phyloP scores from a whole-genome alignment of 2,797 vertebrate genomes.

The Jordanella pulchra region DNA sequence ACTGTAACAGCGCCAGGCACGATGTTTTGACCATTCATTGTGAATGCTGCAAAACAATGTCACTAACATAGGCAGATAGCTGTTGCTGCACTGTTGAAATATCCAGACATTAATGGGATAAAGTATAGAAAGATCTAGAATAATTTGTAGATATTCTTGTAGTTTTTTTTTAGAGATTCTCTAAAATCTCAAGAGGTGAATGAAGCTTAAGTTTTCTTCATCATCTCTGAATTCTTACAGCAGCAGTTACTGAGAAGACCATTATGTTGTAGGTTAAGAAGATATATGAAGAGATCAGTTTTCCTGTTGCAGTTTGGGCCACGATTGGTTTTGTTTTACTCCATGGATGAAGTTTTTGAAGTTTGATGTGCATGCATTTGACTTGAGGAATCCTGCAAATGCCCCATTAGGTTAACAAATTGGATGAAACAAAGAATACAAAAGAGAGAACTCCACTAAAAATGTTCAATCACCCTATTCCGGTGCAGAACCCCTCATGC shows the following conservation, averaged over 20 bases:
- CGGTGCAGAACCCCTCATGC: constrained; percentile 21
- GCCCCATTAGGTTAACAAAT: constrained; percentile 47
- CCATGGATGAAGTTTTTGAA: constrained; percentile 18
- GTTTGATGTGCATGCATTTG: constrained; percentile 21
- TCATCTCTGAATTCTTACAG: no score
- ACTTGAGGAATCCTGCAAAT: constrained; percentile 30
- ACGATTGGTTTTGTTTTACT: constrained; percentile 8
- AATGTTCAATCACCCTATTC: constrained; percentile 20
- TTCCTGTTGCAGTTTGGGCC: constrained; percentile 1
- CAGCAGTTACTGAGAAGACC: background rate
- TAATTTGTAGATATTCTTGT: no score
- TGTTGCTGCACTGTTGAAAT: background rate
- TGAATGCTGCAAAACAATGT: constrained; percentile 25
- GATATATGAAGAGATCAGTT: constrained; percentile 13
- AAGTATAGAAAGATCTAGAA: background rate
- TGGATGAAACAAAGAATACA: constrained; percentile 58
- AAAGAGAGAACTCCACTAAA: constrained; percentile 65
- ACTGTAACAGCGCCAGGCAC: constrained; percentile 6
- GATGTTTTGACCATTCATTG: constrained; percentile 22
- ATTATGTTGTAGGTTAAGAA: background rate
- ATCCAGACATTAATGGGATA: background rate
- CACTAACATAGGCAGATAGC: background rate
- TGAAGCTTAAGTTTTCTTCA: background rate
- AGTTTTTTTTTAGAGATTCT: no score
- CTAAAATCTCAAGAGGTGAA: background rate